phyloP scores from a whole-genome alignment of 2,888 invertebrate genomes.

The Taphrorychus bicolor region DNA sequence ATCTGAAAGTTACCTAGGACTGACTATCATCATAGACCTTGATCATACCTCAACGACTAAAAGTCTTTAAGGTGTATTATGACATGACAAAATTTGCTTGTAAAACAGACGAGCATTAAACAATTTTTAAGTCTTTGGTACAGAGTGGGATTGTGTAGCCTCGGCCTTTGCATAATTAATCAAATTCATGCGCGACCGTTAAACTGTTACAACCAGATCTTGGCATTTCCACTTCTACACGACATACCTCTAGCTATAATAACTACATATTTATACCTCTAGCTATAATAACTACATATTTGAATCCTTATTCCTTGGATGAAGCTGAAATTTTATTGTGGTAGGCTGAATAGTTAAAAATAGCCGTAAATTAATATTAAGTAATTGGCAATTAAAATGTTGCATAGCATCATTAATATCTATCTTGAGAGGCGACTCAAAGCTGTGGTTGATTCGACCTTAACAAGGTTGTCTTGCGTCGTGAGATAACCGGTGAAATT shows the following conservation, averaged over 20 bases:
- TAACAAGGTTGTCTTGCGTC: background rate
- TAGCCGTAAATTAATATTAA: background rate
- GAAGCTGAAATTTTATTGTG: background rate
- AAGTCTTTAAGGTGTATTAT: background rate
- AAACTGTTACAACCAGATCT: constrained; percentile 27
- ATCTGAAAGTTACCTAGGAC: too few relatives aligned
- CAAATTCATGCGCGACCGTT: constrained; percentile 14
- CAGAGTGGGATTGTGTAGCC: constrained; percentile 13
- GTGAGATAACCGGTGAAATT: background rate
- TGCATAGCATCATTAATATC: background rate
- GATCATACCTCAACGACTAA: background rate
- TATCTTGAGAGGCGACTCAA: background rate
- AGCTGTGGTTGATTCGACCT: background rate
- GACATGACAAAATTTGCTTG: background rate
- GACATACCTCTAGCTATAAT: background rate
- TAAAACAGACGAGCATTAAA: background rate
- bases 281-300: too few relatives aligned
- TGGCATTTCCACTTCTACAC: constrained; percentile 18
- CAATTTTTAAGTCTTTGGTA: background rate
- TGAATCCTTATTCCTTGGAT: too few relatives aligned
- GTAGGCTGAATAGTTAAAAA: background rate
- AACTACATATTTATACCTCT: too few relatives aligned
- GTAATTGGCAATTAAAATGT: background rate
- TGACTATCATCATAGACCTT: background rate
- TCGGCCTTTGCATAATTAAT: constrained; percentile 21